Evolutionary conservation across 1,140 invertebrate genomes (phyloP).

Genomic region (Danaus plexippus): DNA sequence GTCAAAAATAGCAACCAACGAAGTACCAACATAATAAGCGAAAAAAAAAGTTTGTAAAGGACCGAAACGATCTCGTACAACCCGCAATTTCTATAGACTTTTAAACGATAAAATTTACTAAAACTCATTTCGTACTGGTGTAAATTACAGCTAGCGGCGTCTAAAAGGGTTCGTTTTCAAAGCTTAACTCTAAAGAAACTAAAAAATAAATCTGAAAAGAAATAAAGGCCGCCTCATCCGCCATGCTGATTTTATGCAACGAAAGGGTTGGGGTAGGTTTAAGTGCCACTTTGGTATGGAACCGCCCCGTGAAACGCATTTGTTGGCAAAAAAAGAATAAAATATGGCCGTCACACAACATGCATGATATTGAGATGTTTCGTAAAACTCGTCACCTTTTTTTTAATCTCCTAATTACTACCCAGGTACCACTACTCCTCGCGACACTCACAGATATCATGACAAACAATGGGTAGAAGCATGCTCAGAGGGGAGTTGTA

Average conservation of each 20-base stretch:
- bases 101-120: conserved; percentile 53
- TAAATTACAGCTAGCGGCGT: conserved; percentile 58
- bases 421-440: conserved; percentile 17
- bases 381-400: conserved; percentile 29
- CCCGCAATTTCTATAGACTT: conserved; percentile 36
- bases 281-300: conserved; percentile 52
- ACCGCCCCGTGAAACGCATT: conserved; percentile 52
- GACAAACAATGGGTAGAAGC: background rate
- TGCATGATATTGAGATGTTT: conserved; percentile 40
- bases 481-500: too few species aligned
- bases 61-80: conserved; percentile 32
- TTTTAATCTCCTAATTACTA: conserved; percentile 59
- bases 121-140: conserved; percentile 50
- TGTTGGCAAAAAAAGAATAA: conserved; percentile 45
- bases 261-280: conserved; percentile 56
- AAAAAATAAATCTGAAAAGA: conserved; percentile 51
- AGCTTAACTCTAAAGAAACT: conserved; percentile 48
- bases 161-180: conserved; percentile 61
- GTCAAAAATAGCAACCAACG: conserved; percentile 25
- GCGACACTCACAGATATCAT: conserved; percentile 27
- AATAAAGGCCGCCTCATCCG: conserved; percentile 57
- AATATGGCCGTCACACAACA: conserved; percentile 45
- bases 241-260: conserved; percentile 63
- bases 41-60: conserved; percentile 29
- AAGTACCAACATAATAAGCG: conserved; percentile 25